Base-by-base conservation (phyloP, 2,888 invertebrate species). In the Chalcis sispes region DNA sequence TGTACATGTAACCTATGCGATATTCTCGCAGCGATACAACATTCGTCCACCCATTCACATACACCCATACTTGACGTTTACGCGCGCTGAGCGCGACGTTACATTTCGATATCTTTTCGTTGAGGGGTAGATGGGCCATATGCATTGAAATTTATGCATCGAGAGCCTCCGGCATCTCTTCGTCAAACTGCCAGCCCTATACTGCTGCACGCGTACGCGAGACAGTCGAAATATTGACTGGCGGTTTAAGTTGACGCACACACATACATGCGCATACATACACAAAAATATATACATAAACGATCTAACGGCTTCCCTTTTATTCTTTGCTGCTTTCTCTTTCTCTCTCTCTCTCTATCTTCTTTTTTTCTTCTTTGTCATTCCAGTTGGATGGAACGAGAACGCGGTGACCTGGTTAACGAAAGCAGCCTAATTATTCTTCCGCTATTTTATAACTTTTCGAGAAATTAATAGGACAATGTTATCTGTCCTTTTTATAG, bases 71-170 rank as follows among this genome's bases (percentile, higher is more conserved):
- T 13, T n/a, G n/a, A n/a, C n/a, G n/a, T n/a, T n/a, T n/a, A n/a
- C n/a, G n/a, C n/a, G n/a, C n/a, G n/a, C n/a, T n/a, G n/a, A n/a
- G n/a, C n/a, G n/a, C n/a, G n/a, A n/a, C 23, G 46, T n/a, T 69
- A 58, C 46, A 72, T 72, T 72, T 62, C 64, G 50, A 62, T 52
- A 62, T 70, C 36, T 61, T 32, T 54, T 20, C 40, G 61, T 13
- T n/a, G 5, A 32, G 64, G 15, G 48, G 29, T 1, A 13, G 61
- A 5, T 20, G 13, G 40, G 18, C 50, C n/a, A n/a, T n/a, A n/a
- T n/a, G n/a, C n/a, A n/a, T 18, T 25, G 48, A 69, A 69, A 74
- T 74, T 74, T 74, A 69, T 74, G 69, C 69, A 58, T 61, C 69
- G 62, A 69, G 7, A 50, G 25, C 50, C 25, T 29, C 27, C n/a